These are phyloP conservation scores for Apaloderma vittatum DNA, from an alignment of 2,113 vertebrate genomes.

Conservation along the genomic window DNA sequence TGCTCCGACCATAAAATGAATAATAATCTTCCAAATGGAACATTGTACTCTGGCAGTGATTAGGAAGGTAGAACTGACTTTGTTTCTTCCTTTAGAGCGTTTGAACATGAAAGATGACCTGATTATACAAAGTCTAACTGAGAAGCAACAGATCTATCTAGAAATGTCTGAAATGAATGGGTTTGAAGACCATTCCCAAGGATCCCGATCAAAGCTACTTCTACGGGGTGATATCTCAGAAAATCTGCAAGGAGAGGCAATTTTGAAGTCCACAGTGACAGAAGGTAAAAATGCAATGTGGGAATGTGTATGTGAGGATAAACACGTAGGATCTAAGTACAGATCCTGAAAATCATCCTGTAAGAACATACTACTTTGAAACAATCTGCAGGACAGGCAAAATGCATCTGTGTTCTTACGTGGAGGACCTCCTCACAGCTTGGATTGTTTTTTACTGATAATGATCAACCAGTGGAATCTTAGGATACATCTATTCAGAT, in stretches of 20 bases:
- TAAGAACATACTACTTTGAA: not conserved
- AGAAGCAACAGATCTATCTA: slow-evolving; percentile 92
- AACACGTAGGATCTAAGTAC: not conserved
- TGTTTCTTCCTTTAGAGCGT: slow-evolving; percentile 78
- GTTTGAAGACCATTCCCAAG: slow-evolving; percentile 77
- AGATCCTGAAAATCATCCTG: not conserved
- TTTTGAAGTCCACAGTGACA: slow-evolving; percentile 89
- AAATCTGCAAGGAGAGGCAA: slow-evolving; percentile 87
- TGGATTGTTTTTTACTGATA: not conserved
- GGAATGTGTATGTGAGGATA: not conserved
- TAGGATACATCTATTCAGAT: not conserved
- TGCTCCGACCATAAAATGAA: not conserved
- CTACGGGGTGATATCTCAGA: slow-evolving; percentile 84
- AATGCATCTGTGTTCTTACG: not conserved
- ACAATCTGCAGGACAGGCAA: not conserved
- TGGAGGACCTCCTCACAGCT: not conserved
- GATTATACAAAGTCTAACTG: slow-evolving; percentile 85
- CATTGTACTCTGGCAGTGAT: not conserved
- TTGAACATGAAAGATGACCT: slow-evolving; percentile 86
- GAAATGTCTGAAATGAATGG: slow-evolving; percentile 87
- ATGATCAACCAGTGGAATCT: not conserved
- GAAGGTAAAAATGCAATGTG: slow-evolving; percentile 81
- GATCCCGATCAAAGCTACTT: slow-evolving; percentile 70
- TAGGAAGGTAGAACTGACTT: not conserved
- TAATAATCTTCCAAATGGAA: not conserved